Evolutionary conservation across 1,140 invertebrate genomes (phyloP), one percentile per base, ranked within the genome.

Genomic region (Lordiphosa collinella): DNA sequence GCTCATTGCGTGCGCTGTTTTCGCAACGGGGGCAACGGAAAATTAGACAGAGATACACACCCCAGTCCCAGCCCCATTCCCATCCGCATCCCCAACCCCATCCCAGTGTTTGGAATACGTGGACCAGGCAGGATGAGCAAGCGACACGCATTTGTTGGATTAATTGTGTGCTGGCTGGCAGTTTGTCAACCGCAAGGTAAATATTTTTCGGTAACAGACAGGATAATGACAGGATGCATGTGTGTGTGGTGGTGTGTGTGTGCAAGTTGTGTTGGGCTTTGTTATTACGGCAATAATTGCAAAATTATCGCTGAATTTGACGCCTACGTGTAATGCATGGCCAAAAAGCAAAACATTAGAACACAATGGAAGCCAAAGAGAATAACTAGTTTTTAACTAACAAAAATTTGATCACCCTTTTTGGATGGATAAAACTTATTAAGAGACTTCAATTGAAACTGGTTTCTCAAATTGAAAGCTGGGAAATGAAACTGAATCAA

Each of bases 141-240:
- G 85, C 68, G 71, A 43, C 51, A 65, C 79, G 78, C 78, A 84
- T 82, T 82, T 82, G 65, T 74, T 76, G 85, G 75, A 87, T 87
- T 87, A 80, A 79, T 87, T 87, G 74, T 87, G 64, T 68, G 75
- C 66, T 57, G 86, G 61, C 50, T 87, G 59, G 75, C 79, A 75
- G 79, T 87, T 87, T 87, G 85, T 80, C 85, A 87, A 80, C 79
- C 85, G 48, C 79, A 87, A 87, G 85, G 85, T 87, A 87, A 87
- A 87, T 85, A 87, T 86, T 87, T 85, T 79, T 53, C 54, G 57
- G 61, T 38, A 53, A 48, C 31, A 61, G 61, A 58, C 62, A 54
- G 57, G 57, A 70, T 74, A 74, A 80, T 80, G 62, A 72, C 57
- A 61, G 58, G 58, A 63, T 74, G 29, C 49, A 49, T 12, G 11